Evolutionary conservation across 1,140 invertebrate species (phyloP), one percentile per base, ranked within the genome.

Genomic region (Halotydeus destructor): DNA sequence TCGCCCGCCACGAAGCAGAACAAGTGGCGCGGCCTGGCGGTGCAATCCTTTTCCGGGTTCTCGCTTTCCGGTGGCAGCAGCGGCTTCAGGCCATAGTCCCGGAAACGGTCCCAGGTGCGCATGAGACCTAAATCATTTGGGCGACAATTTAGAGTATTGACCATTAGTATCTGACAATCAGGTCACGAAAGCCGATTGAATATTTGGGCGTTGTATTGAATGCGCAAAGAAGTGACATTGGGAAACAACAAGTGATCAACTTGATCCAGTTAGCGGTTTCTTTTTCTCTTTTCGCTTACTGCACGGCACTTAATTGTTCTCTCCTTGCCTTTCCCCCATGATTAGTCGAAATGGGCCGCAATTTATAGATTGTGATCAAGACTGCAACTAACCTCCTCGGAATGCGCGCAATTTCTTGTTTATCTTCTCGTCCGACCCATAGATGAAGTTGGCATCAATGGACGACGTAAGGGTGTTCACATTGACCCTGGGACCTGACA

Each of bases 1-100:
- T 70, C 65, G 31, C 68, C 67, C 42, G 60, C 42, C 8, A 53
- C 45, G 35, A 62, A 56, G 39, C 84, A 89, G 56, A 75, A 88
- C 71, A 86, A 78, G 37, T 66, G 59, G 14, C 53, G 48, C 5
- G 79, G 78, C 36, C 83, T 62, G 12, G 28, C 46, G 2, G 80
- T 85, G 59, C 83, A 89, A n/a, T 83, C 83, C 64, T 84, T 80
- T 57, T 86, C 83, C 3, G 84, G 83, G 44, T 83, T 76, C 49
- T 85, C 78, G 27, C 82, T 60, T 57, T 86, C 85, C 4, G 85
- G 61, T 0, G 84, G 84, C 14, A 89, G 57, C 33, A 89, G 60
- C 55, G 86, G 82, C 57, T 85, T 86, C 0, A 89, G 57, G 0
- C 82, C 82, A 51, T 81, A 82, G 48, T 84, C 74, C 42, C 72